Conservation (phyloP, 2,888 invertebrate genomes). For the Protodeltote pygarga region DNA sequence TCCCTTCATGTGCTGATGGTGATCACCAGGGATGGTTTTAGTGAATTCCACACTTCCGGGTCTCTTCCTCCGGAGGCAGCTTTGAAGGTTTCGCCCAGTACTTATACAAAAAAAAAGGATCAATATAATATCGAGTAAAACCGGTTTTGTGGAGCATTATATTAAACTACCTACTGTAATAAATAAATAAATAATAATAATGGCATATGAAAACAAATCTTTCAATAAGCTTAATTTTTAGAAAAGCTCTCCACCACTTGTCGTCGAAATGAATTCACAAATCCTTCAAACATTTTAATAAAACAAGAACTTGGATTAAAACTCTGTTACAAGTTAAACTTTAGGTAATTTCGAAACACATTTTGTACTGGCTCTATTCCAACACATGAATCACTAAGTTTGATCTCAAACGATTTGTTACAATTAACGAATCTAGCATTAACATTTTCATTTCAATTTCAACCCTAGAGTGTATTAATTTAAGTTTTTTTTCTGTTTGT, state of each 20-base stretch:
- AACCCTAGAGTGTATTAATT: constrained; percentile 23
- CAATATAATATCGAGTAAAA: too few relatives aligned
- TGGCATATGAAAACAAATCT: too few relatives aligned
- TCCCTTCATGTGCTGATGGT: too few relatives aligned
- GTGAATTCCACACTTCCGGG: too few relatives aligned
- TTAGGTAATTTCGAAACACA: constrained; percentile 61
- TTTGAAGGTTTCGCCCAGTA: too few relatives aligned
- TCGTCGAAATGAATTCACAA: constrained; percentile 5
- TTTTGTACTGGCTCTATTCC: constrained; percentile 65
- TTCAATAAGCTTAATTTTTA: too few relatives aligned
- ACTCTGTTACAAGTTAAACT: constrained; percentile 47
- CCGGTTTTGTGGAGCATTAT: too few relatives aligned
- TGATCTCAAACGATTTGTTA: constrained; percentile 63
- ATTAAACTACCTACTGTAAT: too few relatives aligned
- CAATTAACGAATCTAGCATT: constrained; percentile 60
- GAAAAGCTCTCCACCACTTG: background rate
- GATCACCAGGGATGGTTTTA: too few relatives aligned
- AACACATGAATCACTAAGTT: constrained; percentile 66
- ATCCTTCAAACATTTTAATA: constrained; percentile 10
- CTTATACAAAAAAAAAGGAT: too few relatives aligned
- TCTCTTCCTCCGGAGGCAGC: too few relatives aligned
- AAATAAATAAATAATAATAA: too few relatives aligned
- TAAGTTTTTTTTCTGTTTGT: constrained; percentile 15
- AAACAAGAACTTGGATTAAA: constrained; percentile 32
- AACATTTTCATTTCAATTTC: constrained; percentile 26